Evolutionary conservation across 2,888 invertebrate genomes (phyloP).

Genomic region (Hydrotaea cyrtoneurina): DNA sequence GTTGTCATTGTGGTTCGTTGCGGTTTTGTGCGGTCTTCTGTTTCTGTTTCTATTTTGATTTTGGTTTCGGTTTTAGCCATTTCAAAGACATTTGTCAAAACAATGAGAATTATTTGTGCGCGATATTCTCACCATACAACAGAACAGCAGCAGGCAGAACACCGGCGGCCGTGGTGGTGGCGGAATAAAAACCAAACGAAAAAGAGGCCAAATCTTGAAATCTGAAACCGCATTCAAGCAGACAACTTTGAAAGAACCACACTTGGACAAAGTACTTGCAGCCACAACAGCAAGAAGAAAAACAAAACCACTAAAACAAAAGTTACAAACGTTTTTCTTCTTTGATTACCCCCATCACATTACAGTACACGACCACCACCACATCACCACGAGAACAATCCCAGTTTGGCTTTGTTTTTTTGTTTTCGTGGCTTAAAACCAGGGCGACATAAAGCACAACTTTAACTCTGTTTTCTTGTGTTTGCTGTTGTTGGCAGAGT

Average conservation of each 20-base stretch:
- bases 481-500: background rate
- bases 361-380: too few species aligned
- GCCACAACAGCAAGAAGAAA: conserved; percentile 13
- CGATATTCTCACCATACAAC: conserved; percentile 57
- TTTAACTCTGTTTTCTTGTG: background rate
- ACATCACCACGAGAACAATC: background rate
- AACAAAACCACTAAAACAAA: background rate
- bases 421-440: background rate
- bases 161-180: background rate
- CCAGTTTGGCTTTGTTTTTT: conserved; percentile 26
- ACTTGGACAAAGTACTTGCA: conserved; percentile 5
- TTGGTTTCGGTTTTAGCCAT: background rate
- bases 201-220: conserved; percentile 67
- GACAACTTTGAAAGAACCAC: conserved; percentile 32
- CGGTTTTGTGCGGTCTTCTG: background rate
- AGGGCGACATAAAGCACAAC: background rate
- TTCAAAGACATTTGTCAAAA: conserved; percentile 14
- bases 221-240: conserved; percentile 58
- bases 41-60: conserved; percentile 15
- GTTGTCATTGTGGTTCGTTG: background rate
- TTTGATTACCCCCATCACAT: background rate
- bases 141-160: conserved; percentile 6
- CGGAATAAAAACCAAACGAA: conserved; percentile 25
- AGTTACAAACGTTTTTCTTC: background rate
- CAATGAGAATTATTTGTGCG: conserved; percentile 59